Evolutionary conservation across 2,888 invertebrate species (phyloP).

Genomic region (Oithona nana): DNA sequence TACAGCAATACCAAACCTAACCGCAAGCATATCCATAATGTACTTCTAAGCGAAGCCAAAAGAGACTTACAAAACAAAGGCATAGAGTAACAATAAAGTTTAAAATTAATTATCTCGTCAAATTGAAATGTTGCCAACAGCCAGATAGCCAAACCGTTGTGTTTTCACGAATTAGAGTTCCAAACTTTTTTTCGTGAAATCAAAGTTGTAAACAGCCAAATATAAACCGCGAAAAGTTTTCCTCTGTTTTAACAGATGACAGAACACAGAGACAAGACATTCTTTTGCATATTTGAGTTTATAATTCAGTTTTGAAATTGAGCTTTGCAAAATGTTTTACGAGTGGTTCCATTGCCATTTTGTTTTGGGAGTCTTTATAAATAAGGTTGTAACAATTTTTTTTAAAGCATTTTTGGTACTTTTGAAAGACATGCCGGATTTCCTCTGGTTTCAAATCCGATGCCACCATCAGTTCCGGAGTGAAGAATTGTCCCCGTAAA

Average conservation of each 20-base stretch:
- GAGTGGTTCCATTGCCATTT: neutral
- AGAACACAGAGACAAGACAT: too few relatives aligned
- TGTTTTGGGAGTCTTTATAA: neutral
- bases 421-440: neutral
- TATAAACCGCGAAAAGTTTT: too few relatives aligned
- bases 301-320: neutral
- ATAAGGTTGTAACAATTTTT: neutral
- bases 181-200: too few relatives aligned
- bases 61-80: neutral
- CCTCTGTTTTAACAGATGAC: too few relatives aligned
- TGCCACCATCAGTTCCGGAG: conserved; percentile 3
- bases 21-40: conserved; percentile 10
- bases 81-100: too few relatives aligned
- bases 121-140: too few relatives aligned
- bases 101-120: too few relatives aligned
- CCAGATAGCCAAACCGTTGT: too few relatives aligned
- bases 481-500: neutral
- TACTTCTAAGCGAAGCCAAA: conserved; percentile 11
- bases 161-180: too few relatives aligned
- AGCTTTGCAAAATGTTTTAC: neutral
- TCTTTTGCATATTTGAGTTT: too few relatives aligned
- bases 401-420: neutral
- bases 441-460: neutral
- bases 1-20: conserved; percentile 10
- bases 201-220: too few relatives aligned